These are phyloP conservation scores for Protodeltote pygarga DNA, from an alignment of 2,888 invertebrate species.

Conservation along the genomic window DNA sequence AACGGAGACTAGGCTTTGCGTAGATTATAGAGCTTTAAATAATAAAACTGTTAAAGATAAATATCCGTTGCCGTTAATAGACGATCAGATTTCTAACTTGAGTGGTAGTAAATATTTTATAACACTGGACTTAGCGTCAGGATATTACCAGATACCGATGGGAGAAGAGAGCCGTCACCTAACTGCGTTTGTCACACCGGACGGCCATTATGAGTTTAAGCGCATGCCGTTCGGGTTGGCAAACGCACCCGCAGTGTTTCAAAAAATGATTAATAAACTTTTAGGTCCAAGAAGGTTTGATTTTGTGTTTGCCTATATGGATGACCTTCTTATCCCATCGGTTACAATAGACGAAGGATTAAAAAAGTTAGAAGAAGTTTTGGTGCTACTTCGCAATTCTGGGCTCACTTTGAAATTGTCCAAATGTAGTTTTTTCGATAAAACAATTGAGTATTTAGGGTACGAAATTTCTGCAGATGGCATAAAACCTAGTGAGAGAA, in stretches of 20 bases:
- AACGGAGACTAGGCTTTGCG: constrained; percentile 6
- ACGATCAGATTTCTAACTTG: constrained; percentile 4
- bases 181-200: constrained; percentile 18
- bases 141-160: constrained; percentile 5
- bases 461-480: constrained; percentile 3
- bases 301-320: not conserved
- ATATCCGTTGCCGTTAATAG: constrained; percentile 11
- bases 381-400: not conserved
- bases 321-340: not conserved
- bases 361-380: not conserved
- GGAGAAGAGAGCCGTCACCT: not conserved
- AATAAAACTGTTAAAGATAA: constrained; percentile 10
- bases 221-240: constrained; percentile 21
- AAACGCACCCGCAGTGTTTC: constrained; percentile 19
- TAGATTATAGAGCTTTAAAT: constrained; percentile 13
- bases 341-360: not conserved
- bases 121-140: constrained; percentile 2
- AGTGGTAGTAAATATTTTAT: not conserved
- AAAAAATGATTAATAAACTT: constrained; percentile 4
- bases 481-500: not conserved
- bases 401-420: constrained; percentile 9
- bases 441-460: constrained; percentile 10
- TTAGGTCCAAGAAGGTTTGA: constrained; percentile 1
- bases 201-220: constrained; percentile 16
- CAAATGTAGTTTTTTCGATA: constrained; percentile 12